Base-by-base conservation (phyloP, 2,888 invertebrate species). In the Nomada flava region DNA sequence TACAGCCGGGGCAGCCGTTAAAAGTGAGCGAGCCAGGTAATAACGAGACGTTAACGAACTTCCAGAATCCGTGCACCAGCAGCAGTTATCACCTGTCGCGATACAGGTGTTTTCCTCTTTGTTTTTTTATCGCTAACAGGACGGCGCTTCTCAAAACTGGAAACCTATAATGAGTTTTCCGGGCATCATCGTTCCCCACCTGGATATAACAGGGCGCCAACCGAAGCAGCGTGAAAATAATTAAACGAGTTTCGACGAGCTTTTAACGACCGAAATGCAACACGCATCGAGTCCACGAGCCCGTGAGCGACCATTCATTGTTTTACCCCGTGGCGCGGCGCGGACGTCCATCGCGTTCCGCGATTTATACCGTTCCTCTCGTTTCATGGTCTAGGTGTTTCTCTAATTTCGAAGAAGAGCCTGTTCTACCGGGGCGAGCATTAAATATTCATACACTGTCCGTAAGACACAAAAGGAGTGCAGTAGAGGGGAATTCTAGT, bases 161-260 rank as follows among this genome's bases (percentile, higher is more conserved):
- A 59, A 79, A 82, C 76, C 82, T 72, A 75, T 88, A 88, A 88
- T 82, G 83, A 89, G 83, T 85, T 87, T 84, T 77, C 67, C 69
- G 60, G 65, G 74, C 53, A 62, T 69, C 69, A 69, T 75, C 76
- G 83, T 47, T 62, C 74, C 57, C 57, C 57, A 26, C 23, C 57
- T 68, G 70, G 11, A 13, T 76, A 82, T 86, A 89, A 89, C 84
- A 87, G 86, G 88, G 69, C 67, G 74, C 73, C 69, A 79, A 72
- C 71, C 80, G 63, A 75, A 82, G 59, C 79, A 75, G 50, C 78
- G 65, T 85, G 77, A 84, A 87, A 83, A 88, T 88, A 88, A 88
- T 89, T 88, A 88, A 80, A 89, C 87, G 86, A 89, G 84, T 87
- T 86, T 76, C 84, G 76, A 85, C 86, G 80, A 86, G 83, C 73